Base-by-base conservation (phyloP, 2,797 vertebrate species). In the Coendou prehensilis region DNA sequence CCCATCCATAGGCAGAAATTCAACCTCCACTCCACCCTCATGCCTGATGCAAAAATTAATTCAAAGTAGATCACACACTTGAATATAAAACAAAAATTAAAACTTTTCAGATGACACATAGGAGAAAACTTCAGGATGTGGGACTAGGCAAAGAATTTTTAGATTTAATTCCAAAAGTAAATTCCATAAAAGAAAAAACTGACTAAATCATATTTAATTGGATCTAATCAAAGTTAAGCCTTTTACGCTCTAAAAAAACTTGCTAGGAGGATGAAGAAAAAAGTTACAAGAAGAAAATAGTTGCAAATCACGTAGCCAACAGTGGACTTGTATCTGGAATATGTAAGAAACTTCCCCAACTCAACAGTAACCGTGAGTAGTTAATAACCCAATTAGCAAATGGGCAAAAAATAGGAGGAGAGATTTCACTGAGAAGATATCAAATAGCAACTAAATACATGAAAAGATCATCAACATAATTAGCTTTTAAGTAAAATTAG, bases 121-220 rank as follows among this genome's bases (percentile, higher is more conserved):
- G 63, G 20, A 63, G 20, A 93, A 67, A 82, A 81, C 33, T 76
- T 88, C 8, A 85, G 50, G 23, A 81, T 71, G 18, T 91, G 67
- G 52, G n/a, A 50, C 5, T 41, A 69, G n/a, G 28, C 23, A 78
- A 64, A 71, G 5, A 80, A 30, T 37, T 89, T 80, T 89, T 84
- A 95, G 85, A 26, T 11, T 64, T 61, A 57, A 96, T 15, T n/a
- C 28, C 52, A 61, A 90, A 91, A 73, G n/a, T 71, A 93, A 96
- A 93, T 61, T 83, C 26, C 37, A 33, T 54, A 33, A 45, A 56
- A 59, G 56, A 63, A 86, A 69, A 84, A 69, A 9, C 3, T 52
- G 26, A 13, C 13, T 45, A 30, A 76, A 79, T 20, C 91, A 94
- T 28, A 87, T 37, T 95, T 81, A 92, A 75, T 56, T 79, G 75